Base-by-base conservation (phyloP, 2,888 invertebrate genomes). In the Glaucopsyche alexis region DNA sequence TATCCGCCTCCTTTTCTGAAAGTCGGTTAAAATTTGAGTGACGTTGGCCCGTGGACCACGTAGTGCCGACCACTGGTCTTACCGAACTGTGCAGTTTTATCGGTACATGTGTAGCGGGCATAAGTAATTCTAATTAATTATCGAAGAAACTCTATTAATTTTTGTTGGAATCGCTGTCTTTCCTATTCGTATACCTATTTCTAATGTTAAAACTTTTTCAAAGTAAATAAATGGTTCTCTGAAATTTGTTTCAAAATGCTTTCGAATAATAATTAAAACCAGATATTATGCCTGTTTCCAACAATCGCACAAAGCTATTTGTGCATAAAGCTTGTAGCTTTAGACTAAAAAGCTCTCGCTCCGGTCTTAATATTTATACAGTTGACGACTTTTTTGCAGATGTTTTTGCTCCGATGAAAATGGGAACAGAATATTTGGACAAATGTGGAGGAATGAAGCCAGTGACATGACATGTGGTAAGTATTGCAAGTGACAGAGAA, bases 391-490 rank as follows among this genome's bases (percentile, higher is more conserved):
- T 38, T 73, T 81, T 79, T 82, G 81, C 84, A 95, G 95, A 85
- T 96, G 96, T 87, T 95, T 95, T 83, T 96, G 96, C 85, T 94
- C 93, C 73, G 93, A 94, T 84, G 87, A 87, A 78, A 80, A 85
- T 71, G 96, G 95, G 60, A 89, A 88, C 60, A 90, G 95, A 84
- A 94, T 96, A 83, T 95, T 95, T 87, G 96, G 96, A 79, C 94
- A 94, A 88, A 93, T 94, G 81, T 94, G 94, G 94, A 91, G 93
- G 81, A 85, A 84, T 50, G 86, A 94, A 73, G 91, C 94, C 5
- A 85, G 85, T 72, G 92, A 94, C 73, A 96, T 96, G 95, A 94
- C 94, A 77, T 96, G 95, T 83, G 94, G 95, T 95, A 89, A 88
- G 90, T 81, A 69, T 72, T 65, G 60, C 60, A 13, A 38, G 2